A percentile compares a stretch with the other conserved stretches of the same genome.
Conservation (phyloP, 1,140 invertebrate species). For the Drosophila melanogaster region DNA sequence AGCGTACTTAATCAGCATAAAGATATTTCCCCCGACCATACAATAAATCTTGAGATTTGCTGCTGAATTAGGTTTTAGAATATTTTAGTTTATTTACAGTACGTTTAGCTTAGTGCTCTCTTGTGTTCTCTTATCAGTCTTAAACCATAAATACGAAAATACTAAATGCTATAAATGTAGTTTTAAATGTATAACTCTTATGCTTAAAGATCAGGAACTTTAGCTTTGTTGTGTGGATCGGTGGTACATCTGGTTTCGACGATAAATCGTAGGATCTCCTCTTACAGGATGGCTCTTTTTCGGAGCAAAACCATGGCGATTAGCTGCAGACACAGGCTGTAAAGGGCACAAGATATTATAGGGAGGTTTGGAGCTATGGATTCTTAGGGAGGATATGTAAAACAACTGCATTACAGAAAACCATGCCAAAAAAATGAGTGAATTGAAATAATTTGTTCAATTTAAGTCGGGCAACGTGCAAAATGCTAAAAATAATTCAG, state of each 20-base stretch:
- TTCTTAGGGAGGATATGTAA: conserved; percentile 21
- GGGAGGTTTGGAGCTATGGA: conserved; percentile 11
- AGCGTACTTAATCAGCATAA: conserved; percentile 16
- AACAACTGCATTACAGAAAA: conserved; percentile 49
- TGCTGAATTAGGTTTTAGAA: conserved; percentile 21
- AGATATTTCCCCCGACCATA: conserved; percentile 1
- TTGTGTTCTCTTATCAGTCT: conserved; percentile 58
- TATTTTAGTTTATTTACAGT: conserved; percentile 70
- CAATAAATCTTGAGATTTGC: conserved; percentile 3
- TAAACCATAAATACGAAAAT: conserved; percentile 59
- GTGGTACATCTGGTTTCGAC: conserved; percentile 7
- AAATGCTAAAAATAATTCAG: conserved; percentile 35
- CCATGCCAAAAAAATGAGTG: conserved; percentile 60
- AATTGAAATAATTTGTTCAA: conserved; percentile 8
- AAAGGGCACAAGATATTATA: conserved; percentile 58
- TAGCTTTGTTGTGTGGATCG: conserved; percentile 60
- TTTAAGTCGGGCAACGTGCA: conserved; percentile 53
- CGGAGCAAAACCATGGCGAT: conserved; percentile 40
- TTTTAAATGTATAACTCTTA: conserved; percentile 42
- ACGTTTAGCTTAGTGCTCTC: conserved; percentile 4
- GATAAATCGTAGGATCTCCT: background rate
- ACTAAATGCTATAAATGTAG: conserved; percentile 2
- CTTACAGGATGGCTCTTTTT: conserved; percentile 30
- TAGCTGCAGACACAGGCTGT: conserved; percentile 55
- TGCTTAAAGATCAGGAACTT: conserved; percentile 68